Conservation (phyloP, 1,140 invertebrate species). For the Delia radicum region DNA sequence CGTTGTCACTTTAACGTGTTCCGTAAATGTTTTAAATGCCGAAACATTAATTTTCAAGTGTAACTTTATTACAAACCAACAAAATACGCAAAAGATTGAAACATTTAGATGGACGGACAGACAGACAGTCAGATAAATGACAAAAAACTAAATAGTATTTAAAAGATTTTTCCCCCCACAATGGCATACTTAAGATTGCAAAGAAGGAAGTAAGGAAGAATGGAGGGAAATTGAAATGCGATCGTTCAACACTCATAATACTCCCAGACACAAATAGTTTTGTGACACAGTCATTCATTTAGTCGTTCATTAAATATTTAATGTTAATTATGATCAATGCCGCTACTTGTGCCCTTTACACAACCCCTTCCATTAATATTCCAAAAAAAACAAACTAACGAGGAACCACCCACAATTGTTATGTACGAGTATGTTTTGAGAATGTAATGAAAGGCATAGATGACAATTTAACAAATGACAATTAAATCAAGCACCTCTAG, state of each 20-base stretch:
- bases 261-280: background rate
- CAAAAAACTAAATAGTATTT: too few species aligned
- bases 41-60: constrained; percentile 22
- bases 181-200: background rate
- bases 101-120: too few species aligned
- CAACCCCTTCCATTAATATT: constrained; percentile 27
- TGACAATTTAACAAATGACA: constrained; percentile 14
- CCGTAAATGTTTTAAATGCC: constrained; percentile 20
- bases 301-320: background rate
- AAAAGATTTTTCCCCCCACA: background rate
- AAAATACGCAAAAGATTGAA: too few species aligned
- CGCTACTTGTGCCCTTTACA: constrained; percentile 16
- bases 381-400: background rate
- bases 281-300: background rate
- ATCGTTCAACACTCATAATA: background rate
- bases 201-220: background rate
- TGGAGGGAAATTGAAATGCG: background rate
- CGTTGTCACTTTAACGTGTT: constrained; percentile 20
- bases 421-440: background rate
- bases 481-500: constrained; percentile 15
- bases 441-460: background rate
- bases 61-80: constrained; percentile 14
- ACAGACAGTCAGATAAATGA: background rate
- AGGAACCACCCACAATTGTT: constrained; percentile 12
- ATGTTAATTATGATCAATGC: constrained; percentile 26